Percentiles rank a stretch among this genome's conserved stretches.
Conservation (phyloP, 2,888 invertebrate genomes). For the Globia sparganii region DNA sequence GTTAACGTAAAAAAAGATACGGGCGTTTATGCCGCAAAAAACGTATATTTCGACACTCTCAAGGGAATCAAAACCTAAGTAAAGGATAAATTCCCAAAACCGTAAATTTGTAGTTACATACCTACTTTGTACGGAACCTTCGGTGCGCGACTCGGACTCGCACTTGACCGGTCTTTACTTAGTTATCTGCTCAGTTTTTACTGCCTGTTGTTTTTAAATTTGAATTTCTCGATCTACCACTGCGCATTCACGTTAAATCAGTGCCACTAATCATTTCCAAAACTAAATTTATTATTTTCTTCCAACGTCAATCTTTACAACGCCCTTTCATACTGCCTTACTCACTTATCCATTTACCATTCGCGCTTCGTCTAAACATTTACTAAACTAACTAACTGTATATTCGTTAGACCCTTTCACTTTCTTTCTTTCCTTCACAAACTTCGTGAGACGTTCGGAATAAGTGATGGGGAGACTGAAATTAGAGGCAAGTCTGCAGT, state of each 20-base stretch:
- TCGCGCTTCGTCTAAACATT: slow-evolving; percentile 61
- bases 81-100: too few relatives aligned
- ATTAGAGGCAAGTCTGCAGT: slow-evolving; percentile 29
- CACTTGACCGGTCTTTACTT: neutral
- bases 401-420: slow-evolving; percentile 57
- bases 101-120: too few relatives aligned
- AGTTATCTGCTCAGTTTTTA: neutral
- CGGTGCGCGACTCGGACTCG: too few relatives aligned
- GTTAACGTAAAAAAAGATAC: too few relatives aligned
- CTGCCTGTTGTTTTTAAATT: too few relatives aligned
- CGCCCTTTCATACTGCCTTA: neutral
- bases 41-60: too few relatives aligned
- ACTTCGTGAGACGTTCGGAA: slow-evolving; percentile 59
- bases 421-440: slow-evolving; percentile 43
- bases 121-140: too few relatives aligned
- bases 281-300: neutral
- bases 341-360: slow-evolving; percentile 45
- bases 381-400: slow-evolving; percentile 62
- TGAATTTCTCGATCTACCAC: too few relatives aligned
- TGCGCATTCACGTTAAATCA: too few relatives aligned
- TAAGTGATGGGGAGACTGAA: slow-evolving; percentile 54
- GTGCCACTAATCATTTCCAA: neutral
- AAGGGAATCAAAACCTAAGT: too few relatives aligned
- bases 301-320: neutral
- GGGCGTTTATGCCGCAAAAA: too few relatives aligned